Conservation (phyloP, 2,888 invertebrate species). For the Eugnorisma glareosa region DNA sequence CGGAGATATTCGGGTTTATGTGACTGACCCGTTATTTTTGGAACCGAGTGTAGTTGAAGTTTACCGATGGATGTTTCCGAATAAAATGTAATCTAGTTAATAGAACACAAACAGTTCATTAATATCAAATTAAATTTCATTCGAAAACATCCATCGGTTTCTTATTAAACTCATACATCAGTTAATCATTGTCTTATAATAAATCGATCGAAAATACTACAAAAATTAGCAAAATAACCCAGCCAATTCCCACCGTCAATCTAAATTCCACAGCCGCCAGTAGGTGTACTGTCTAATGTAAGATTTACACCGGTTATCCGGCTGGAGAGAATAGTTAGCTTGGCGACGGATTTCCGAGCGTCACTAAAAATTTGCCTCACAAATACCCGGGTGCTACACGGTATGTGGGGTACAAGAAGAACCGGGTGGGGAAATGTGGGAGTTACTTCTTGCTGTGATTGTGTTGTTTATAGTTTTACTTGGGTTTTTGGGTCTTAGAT, state of each 20-base stretch:
- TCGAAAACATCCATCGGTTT: too few species aligned
- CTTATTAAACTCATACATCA: too few species aligned
- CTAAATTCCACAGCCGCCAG: constrained; percentile 52
- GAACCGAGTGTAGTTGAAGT: too few species aligned
- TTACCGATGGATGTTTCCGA: too few species aligned
- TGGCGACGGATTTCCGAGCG: constrained; percentile 82
- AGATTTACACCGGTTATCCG: constrained; percentile 89
- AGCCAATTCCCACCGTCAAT: neutral
- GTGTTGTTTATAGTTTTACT: constrained; percentile 1
- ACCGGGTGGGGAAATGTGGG: constrained; percentile 29
- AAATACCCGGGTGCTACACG: constrained; percentile 71
- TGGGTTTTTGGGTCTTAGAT: neutral
- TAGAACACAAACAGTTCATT: too few species aligned
- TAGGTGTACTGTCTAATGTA: constrained; percentile 83
- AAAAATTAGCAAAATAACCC: neutral
- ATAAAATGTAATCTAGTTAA: too few species aligned
- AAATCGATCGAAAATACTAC: neutral
- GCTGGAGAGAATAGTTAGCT: constrained; percentile 80
- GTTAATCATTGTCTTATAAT: neutral
- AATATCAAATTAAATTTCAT: too few species aligned
- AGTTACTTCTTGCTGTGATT: constrained; percentile 37
- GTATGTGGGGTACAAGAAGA: constrained; percentile 30
- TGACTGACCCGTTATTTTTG: too few species aligned
- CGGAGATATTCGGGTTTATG: too few species aligned
- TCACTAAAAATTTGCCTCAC: constrained; percentile 85